Evolutionary conservation across 2,113 vertebrate species (phyloP).

Genomic region (Thunnus maccoyii): DNA sequence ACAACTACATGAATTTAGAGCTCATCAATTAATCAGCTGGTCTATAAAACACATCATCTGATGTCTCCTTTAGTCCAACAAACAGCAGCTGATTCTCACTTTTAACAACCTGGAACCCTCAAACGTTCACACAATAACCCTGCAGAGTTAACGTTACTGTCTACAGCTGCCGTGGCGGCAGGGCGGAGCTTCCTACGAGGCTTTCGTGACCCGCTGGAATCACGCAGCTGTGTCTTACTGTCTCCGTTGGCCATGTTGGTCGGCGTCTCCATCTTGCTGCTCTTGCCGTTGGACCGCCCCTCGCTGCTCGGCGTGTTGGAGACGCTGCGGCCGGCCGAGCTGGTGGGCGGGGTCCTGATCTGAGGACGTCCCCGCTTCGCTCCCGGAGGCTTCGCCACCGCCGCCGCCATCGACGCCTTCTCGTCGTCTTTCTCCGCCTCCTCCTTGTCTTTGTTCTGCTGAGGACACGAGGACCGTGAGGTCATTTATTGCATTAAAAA

Average conservation of each 20-base stretch:
- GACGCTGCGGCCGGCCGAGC: conserved; percentile 82
- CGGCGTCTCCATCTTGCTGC: conserved; percentile 70
- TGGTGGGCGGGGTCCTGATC: conserved; percentile 89
- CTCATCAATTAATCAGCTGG: too few species aligned
- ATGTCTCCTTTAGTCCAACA: too few species aligned
- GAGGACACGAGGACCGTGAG: background rate
- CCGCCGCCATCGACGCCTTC: conserved; percentile 35
- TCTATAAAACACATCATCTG: too few species aligned
- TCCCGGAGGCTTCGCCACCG: conserved; percentile 62
- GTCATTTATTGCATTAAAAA: background rate
- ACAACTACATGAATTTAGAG: too few species aligned
- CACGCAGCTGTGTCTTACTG: conserved; percentile 65
- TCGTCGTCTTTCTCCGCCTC: conserved; percentile 87
- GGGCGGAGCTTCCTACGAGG: too few species aligned
- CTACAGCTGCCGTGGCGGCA: too few species aligned
- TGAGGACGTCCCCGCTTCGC: conserved; percentile 93
- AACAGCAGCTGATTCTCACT: too few species aligned
- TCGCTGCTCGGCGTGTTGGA: conserved; percentile 89
- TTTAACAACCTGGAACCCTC: too few species aligned
- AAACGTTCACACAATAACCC: too few species aligned
- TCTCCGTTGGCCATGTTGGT: conserved; percentile 85
- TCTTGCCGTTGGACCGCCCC: conserved; percentile 85
- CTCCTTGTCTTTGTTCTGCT: conserved; percentile 92
- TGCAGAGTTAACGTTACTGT: too few species aligned
- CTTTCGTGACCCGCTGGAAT: too few species aligned